A percentile compares a stretch with the other conserved stretches of the same genome.
phyloP scores from a whole-genome alignment of 1,140 invertebrate species.

The Bombus terrestris region DNA sequence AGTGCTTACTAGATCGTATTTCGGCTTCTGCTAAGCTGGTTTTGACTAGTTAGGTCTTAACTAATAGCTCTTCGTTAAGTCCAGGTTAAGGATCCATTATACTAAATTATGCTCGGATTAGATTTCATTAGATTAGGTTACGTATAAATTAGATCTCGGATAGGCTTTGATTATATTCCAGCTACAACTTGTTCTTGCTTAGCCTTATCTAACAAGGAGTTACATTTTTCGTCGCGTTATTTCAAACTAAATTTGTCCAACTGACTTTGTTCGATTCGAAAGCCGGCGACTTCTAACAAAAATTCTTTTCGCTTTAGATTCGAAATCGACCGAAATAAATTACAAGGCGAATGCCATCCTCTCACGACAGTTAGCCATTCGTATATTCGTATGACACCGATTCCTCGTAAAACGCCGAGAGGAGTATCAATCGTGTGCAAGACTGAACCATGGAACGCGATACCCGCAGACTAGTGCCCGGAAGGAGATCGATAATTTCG shows the following conservation, averaged over 20 bases:
- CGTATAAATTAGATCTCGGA: background rate
- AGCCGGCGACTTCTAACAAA: background rate
- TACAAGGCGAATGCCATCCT: background rate
- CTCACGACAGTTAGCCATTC: background rate
- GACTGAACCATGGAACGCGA: background rate
- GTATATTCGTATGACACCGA: background rate
- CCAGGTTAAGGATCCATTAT: constrained; percentile 10
- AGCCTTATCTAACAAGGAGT: background rate
- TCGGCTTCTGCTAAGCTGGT: background rate
- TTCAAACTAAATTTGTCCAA: background rate
- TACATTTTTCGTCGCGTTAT: background rate
- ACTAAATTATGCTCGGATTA: background rate
- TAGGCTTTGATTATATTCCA: background rate
- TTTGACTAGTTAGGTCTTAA: background rate
- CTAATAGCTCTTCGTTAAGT: constrained; percentile 2
- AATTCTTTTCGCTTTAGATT: background rate
- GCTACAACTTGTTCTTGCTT: background rate
- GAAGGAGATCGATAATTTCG: constrained; percentile 41
- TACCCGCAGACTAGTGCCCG: background rate
- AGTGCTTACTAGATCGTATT: background rate
- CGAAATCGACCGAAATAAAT: background rate
- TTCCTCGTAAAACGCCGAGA: background rate
- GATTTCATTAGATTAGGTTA: background rate
- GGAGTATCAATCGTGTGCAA: background rate
- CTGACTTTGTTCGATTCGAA: background rate